These are phyloP conservation scores for Nasalis larvatus DNA, from an alignment of 2,113 vertebrate species.

Conservation along the genomic window DNA sequence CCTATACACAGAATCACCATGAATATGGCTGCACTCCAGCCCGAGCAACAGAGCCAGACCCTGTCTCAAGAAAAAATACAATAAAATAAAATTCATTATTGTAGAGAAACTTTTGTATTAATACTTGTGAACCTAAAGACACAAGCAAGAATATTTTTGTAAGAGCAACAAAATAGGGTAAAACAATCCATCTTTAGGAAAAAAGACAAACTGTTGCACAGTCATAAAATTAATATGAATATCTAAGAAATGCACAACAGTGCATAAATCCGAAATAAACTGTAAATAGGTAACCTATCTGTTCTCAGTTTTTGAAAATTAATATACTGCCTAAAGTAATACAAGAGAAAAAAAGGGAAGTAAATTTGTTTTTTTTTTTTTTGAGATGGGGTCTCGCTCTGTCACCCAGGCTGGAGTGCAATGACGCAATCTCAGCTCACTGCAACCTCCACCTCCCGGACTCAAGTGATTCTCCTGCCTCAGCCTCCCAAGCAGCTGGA, in stretches of 20 bases:
- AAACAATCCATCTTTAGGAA: neutral
- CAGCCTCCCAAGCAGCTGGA: neutral
- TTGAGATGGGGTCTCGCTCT: neutral
- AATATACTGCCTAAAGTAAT: neutral
- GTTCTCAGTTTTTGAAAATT: neutral
- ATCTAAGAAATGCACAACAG: neutral
- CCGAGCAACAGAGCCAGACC: neutral
- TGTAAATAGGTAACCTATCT: neutral
- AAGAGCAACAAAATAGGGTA: neutral
- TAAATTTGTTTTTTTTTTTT: neutral
- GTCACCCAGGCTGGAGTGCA: neutral
- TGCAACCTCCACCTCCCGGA: neutral
- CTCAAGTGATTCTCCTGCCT: neutral
- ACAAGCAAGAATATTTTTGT: neutral
- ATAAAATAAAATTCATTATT: neutral
- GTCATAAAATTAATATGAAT: neutral
- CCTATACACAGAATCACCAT: neutral
- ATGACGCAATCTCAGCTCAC: neutral
- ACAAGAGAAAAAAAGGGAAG: neutral
- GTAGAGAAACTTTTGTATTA: neutral
- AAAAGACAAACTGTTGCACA: neutral
- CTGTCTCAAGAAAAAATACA: neutral
- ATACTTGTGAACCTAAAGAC: neutral
- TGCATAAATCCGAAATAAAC: constrained; percentile 21
- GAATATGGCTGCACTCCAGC: neutral